Base-by-base conservation (phyloP, 2,888 invertebrate species). In the Eulithis testata region DNA sequence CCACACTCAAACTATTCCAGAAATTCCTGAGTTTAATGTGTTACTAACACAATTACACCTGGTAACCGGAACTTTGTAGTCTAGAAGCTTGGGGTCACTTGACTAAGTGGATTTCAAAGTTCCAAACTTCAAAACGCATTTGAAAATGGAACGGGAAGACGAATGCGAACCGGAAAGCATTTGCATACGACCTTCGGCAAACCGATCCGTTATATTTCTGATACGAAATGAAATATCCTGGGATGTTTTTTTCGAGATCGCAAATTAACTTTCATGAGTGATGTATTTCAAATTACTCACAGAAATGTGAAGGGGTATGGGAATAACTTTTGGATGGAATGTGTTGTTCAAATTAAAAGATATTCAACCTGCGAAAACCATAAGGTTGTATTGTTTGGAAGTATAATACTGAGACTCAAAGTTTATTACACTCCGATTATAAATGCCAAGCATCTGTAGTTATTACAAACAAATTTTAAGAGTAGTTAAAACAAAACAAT, bases 41-140 rank as follows among this genome's bases (percentile, higher is more conserved):
- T 67, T 65, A 65, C 64, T 73, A 69, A 66, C 70, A 72, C 66
- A 70, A 72, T 73, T 69, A 72, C 63, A 67, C 67, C 64, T 64
- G 65, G 63, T 52, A 60, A 58, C 67, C 55, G 60, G 50, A 60
- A 63, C 50, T 55, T 12, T 43, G 14, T 66, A 67, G 67, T 45
- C 31, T 44, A 44, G 60, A 40, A 64, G 63, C 60, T 21, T 9
- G 45, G 37, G 56, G 63, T 37, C 31, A 47, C 3, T 37, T 11
- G n/a, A 21, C 14, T 40, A 56, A 58, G 27, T 43, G 43, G 27
- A 59, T 43, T 31, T 52, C 44, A 51, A 12, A 52, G 21, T 21
- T 21, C 21, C 21, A 21, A 21, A 59, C 44, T 59, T 52, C 11
- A 43, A 9, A 40, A 31, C 27, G 11, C 51, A 51, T 49, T 59